Base-by-base conservation (phyloP, 2,113 vertebrate genomes). In the Oostethus manadensis region DNA sequence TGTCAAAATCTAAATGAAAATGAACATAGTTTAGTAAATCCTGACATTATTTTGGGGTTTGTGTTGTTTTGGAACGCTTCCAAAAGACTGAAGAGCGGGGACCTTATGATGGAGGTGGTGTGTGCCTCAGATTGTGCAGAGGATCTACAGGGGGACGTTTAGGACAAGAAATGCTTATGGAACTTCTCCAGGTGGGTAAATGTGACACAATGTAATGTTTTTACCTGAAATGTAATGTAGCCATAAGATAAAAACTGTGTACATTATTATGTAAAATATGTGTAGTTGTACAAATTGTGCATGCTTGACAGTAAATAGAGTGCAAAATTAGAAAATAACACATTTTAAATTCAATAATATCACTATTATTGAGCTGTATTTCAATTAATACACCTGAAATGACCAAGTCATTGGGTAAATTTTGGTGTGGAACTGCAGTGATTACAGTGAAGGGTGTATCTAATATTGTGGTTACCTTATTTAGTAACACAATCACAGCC, bases 171-270 rank as follows among this genome's bases (percentile, higher is more conserved):
- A 82, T 64, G 60, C 44, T 38, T 66, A 49, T 58, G 42, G 66
- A 73, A 56, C 53, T 81, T 85, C 69, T 76, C 64, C 74, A 88
- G 87, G 89, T 90, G 80, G 73, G 88, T 88, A 42, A 14, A 13
- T 42, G 38, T 10, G 38, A 42, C 13, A 13, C 38, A 42, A 42
- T 42, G 38, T 42, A 6, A 13, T 42, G 38, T 14, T 13, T 42
- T 42, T 42, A 42, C 38, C 38, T 38, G 35, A 38, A 38, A 11
- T 38, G 10, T 10, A 9, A 38, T 11, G 35, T 38, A 9, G 35
- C 9, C 35, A 38, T 38, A 3, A 10, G 35, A 38, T 8, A 38
- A 0, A 38, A 38, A 38, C 10, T 38, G 13, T 14, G 38, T 42
- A 13, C 1, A 14, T 42, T 4, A 18, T 11, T 1, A 35, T 18